phyloP scores from a whole-genome alignment of 2,797 vertebrate genomes.

The Coendou prehensilis region DNA sequence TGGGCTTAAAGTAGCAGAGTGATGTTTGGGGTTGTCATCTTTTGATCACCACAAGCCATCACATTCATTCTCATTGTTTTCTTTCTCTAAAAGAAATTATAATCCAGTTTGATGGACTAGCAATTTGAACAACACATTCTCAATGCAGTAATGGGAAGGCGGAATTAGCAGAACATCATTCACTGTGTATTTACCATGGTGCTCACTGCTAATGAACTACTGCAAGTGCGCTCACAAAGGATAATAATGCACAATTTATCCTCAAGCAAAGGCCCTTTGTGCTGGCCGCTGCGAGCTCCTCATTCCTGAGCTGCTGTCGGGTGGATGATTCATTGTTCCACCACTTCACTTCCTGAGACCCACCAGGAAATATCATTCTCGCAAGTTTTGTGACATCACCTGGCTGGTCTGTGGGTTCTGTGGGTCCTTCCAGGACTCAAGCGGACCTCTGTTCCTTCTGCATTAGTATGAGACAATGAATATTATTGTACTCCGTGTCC shows the following conservation, averaged over 20 bases:
- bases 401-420: not conserved
- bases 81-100: not conserved
- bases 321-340: not conserved
- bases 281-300: not conserved
- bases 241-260: slow-evolving; percentile 12
- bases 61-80: slow-evolving; percentile 6
- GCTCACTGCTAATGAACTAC: not conserved
- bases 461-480: not conserved
- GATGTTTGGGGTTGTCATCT: not conserved
- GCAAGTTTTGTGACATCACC: not conserved
- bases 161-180: not conserved
- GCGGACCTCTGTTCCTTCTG: not conserved
- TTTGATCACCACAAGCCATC: not conserved
- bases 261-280: slow-evolving; percentile 63
- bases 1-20: not conserved
- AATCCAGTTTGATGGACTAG: not conserved
- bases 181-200: not conserved
- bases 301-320: not conserved
- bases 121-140: not conserved
- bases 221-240: not conserved
- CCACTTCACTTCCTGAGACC: not conserved
- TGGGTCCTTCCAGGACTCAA: not conserved
- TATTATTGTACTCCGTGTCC: not conserved
- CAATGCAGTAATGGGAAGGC: not conserved
- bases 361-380: not conserved